These are phyloP conservation scores for Hydropotes inermis DNA, from an alignment of 2,113 vertebrate genomes.

Conservation along the genomic window DNA sequence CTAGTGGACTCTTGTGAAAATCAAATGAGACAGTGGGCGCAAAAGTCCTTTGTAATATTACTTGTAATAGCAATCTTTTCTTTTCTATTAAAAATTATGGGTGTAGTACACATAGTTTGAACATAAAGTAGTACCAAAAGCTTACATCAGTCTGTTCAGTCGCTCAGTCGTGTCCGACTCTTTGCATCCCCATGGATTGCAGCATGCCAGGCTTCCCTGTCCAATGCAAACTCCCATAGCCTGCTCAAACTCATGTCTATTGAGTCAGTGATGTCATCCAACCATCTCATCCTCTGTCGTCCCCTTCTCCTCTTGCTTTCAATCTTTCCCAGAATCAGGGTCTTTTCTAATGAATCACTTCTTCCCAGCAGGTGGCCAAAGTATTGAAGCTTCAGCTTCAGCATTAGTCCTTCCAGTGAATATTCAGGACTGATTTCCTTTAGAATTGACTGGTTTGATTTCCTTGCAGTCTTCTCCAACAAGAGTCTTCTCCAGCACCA, in stretches of 20 bases:
- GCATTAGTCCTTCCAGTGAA: not conserved
- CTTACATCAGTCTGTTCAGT: not conserved
- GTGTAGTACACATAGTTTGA: not conserved
- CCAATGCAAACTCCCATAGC: not conserved
- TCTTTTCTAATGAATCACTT: not conserved
- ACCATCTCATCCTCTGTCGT: not conserved
- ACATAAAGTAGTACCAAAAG: not conserved
- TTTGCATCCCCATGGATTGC: not conserved
- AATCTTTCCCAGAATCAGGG: not conserved
- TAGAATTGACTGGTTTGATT: not conserved
- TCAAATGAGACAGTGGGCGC: not conserved
- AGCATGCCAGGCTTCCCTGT: not conserved
- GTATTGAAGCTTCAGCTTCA: not conserved
- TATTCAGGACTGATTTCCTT: not conserved
- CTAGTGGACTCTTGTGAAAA: not conserved
- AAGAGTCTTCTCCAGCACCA: not conserved
- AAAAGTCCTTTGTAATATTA: not conserved
- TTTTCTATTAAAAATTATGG: not conserved
- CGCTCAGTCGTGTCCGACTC: accelerated
- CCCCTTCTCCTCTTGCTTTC: not conserved
- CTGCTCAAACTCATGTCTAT: not conserved
- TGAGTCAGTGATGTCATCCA: not conserved
- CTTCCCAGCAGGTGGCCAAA: not conserved
- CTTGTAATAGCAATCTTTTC: not conserved
- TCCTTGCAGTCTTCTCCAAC: not conserved